Percentiles rank a stretch among this genome's conserved stretches.
Evolutionary conservation across 2,888 invertebrate species (phyloP).

Genomic region (Thecocarcelia acutangulata): DNA sequence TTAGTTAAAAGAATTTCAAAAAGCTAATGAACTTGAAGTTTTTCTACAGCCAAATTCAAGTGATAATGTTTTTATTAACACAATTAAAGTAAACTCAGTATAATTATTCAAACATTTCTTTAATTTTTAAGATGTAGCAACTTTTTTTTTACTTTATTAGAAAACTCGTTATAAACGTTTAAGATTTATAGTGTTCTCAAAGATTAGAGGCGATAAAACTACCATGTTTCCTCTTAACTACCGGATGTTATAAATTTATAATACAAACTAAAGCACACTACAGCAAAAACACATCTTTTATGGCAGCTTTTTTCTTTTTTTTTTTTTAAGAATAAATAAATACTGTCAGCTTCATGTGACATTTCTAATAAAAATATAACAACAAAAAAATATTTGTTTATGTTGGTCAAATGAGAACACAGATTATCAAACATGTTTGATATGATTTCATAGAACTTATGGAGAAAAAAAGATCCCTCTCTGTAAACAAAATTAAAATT

Average conservation of each 20-base stretch:
- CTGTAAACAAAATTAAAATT: conserved; percentile 48
- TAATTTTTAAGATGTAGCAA: background rate
- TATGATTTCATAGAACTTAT: conserved; percentile 55
- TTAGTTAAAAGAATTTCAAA: no score
- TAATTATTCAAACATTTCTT: no score
- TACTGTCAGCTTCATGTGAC: conserved; percentile 40
- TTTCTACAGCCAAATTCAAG: no score
- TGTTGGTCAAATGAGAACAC: conserved; percentile 46
- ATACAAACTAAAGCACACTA: conserved; percentile 27
- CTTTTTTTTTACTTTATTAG: conserved; percentile 12
- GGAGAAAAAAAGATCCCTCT: background rate
- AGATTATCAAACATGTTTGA: conserved; percentile 53
- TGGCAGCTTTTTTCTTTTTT: background rate
- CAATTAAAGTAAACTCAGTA: no score
- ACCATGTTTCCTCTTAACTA: conserved; percentile 59
- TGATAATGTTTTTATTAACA: no score
- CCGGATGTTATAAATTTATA: conserved; percentile 65
- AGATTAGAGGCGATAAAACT: conserved; percentile 46
- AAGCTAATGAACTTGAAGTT: no score
- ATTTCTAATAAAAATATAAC: conserved; percentile 58
- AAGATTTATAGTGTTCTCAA: conserved; percentile 34
- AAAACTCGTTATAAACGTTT: conserved; percentile 1
- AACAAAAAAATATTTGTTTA: conserved; percentile 7
- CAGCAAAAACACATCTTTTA: conserved; percentile 30
- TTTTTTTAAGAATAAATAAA: background rate